Evolutionary conservation across 2,888 invertebrate species (phyloP), one percentile per base, ranked within the genome.

Genomic region (Drosophila borborema): DNA sequence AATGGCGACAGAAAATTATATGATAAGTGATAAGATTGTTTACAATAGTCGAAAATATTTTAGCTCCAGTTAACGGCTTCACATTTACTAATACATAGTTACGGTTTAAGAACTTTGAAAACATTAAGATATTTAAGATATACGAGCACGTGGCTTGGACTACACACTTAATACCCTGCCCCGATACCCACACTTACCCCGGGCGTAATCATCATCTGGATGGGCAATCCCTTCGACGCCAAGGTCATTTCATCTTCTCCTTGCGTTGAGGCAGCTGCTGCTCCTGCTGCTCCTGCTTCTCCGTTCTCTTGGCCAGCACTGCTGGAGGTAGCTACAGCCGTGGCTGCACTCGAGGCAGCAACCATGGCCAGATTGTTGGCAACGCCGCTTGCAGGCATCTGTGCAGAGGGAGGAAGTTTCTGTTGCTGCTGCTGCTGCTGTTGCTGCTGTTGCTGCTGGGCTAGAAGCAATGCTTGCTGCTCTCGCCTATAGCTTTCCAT

Each of bases 181-280:
- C 62, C 64, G 28, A n/a, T 36, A 66, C 77, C 70, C 77, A 51
- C 74, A 92, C 93, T 91, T 92, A 93, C 93, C 93, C 93, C 93
- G 75, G 93, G 93, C 72, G 93, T 93, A 58, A 92, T 93, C 93
- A 93, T 93, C 93, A 93, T 93, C 84, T 93, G 92, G 41, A 91
- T 90, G 61, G 92, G 92, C 73, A 91, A 72, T 63, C 80, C 74
- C 62, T 84, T 86, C n/a, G 80, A 79, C 12, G 81, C 77, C 16
- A 81, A 61, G 16, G 85, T 87, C 53, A 71, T 61, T 64, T 64
- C 77, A 74, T 90, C 82, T 60, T 82, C 91, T 3, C 69, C 76
- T 54, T 85, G 74, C 10, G 78, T 54, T 2, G 74, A 18, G 61
- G 77, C 58, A 1, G 56, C 77, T 2, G 59, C 74, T 48, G 61